phyloP scores from a whole-genome alignment of 2,888 invertebrate species.

The Chrysolina haemoptera region DNA sequence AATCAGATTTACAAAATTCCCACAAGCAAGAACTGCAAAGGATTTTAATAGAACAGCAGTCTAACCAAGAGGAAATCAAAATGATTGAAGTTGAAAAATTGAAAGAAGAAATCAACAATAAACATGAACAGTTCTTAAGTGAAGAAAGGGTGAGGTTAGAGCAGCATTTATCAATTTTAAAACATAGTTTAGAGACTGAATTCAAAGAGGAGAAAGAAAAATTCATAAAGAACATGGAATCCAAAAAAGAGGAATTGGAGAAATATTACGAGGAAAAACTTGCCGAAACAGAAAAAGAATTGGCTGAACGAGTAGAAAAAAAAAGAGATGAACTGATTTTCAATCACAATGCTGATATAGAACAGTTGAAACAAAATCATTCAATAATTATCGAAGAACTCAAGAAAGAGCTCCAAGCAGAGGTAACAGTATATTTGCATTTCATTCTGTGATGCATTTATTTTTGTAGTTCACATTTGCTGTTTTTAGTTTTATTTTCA shows the following conservation, averaged over 20 bases:
- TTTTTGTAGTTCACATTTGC: no score
- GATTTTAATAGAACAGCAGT: conserved; percentile 68
- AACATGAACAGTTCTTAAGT: conserved; percentile 63
- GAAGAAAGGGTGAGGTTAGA: conserved; percentile 66
- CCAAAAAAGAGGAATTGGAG: conserved; percentile 68
- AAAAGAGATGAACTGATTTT: conserved; percentile 72
- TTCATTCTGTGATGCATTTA: no score
- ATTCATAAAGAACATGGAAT: conserved; percentile 62
- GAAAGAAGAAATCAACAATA: conserved; percentile 71
- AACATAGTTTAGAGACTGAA: conserved; percentile 64
- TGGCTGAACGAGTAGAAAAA: conserved; percentile 68
- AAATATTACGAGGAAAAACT: conserved; percentile 71
- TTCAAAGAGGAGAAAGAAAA: conserved; percentile 64
- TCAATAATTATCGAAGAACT: conserved; percentile 75
- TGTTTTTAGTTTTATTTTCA: no score
- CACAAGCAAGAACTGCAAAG: conserved; percentile 72
- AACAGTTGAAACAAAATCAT: conserved; percentile 74
- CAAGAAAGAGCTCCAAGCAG: conserved; percentile 77
- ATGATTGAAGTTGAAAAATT: conserved; percentile 70
- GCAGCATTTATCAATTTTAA: conserved; percentile 71
- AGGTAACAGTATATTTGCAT: conserved; percentile 67
- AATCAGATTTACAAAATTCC: conserved; percentile 65
- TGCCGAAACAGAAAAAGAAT: conserved; percentile 72
- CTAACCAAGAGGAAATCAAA: conserved; percentile 62
- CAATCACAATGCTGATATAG: conserved; percentile 73